Percentiles rank a stretch among this genome's conserved stretches.
Evolutionary conservation across 2,113 vertebrate genomes (phyloP).

Genomic region (Isichthys henryi): DNA sequence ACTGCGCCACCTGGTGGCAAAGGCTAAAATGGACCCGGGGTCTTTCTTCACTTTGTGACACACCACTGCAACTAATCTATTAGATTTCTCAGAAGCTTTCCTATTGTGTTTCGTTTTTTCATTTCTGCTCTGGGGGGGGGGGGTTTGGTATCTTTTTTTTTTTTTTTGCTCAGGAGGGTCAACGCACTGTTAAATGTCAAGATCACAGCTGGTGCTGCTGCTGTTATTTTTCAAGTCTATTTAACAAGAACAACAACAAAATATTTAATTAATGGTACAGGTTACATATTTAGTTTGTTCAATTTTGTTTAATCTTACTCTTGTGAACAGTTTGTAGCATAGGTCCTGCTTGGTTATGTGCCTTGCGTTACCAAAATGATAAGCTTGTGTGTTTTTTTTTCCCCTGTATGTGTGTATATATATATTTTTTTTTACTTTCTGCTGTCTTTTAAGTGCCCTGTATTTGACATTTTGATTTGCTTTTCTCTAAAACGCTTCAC

Average conservation of each 20-base stretch:
- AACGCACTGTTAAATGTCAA: constrained; percentile 83
- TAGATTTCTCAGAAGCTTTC: not conserved
- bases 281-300: constrained; percentile 57
- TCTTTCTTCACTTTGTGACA: not conserved
- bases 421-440: constrained; percentile 13
- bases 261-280: constrained; percentile 72
- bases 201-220: constrained; percentile 81
- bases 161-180: constrained; percentile 80
- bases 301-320: constrained; percentile 29
- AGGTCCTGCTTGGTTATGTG: constrained; percentile 73
- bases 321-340: constrained; percentile 64
- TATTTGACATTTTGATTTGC: not conserved
- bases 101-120: constrained; percentile 24
- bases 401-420: constrained; percentile 39
- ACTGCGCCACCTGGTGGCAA: not conserved
- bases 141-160: constrained; percentile 43
- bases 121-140: constrained; percentile 49
- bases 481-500: not conserved
- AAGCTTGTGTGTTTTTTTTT: constrained; percentile 45
- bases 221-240: constrained; percentile 79
- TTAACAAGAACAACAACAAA: constrained; percentile 59
- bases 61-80: constrained; percentile 9
- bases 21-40: constrained; percentile 7
- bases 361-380: constrained; percentile 78
- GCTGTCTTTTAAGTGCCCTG: constrained; percentile 27